Evolutionary conservation across 2,888 invertebrate genomes (phyloP).

Genomic region (Sminthurides aquaticus): DNA sequence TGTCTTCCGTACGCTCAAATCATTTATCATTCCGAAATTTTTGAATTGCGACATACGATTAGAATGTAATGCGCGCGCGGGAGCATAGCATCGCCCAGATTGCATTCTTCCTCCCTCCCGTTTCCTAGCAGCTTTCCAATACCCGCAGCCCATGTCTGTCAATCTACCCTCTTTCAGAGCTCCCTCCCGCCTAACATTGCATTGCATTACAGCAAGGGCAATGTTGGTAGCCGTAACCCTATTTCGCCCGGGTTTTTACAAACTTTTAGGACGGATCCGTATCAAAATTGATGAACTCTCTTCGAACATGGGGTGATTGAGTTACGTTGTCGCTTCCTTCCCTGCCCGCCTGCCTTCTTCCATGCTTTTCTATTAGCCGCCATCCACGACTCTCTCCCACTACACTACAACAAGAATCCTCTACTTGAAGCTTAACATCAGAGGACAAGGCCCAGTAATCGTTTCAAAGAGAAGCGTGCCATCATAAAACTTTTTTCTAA

Average conservation of each 20-base stretch:
- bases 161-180: no score
- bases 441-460: no score
- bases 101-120: not conserved
- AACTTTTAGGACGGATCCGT: not conserved
- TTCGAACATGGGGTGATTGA: not conserved
- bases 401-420: no score
- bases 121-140: not conserved
- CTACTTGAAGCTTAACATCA: no score
- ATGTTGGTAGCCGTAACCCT: no score
- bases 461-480: no score
- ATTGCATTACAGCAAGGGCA: no score
- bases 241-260: not conserved
- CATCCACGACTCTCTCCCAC: no score
- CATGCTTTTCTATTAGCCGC: no score
- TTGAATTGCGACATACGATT: not conserved
- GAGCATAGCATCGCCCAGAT: not conserved
- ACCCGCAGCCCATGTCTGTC: not conserved
- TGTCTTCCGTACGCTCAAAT: not conserved
- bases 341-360: no score
- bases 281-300: not conserved
- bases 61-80: not conserved
- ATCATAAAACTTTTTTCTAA: no score
- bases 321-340: not conserved
- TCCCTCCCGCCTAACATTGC: no score
- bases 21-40: not conserved